Percentiles rank a stretch among this genome's conserved stretches.
Evolutionary conservation across 2,113 vertebrate genomes (phyloP).

Genomic region (Sus scrofa): DNA sequence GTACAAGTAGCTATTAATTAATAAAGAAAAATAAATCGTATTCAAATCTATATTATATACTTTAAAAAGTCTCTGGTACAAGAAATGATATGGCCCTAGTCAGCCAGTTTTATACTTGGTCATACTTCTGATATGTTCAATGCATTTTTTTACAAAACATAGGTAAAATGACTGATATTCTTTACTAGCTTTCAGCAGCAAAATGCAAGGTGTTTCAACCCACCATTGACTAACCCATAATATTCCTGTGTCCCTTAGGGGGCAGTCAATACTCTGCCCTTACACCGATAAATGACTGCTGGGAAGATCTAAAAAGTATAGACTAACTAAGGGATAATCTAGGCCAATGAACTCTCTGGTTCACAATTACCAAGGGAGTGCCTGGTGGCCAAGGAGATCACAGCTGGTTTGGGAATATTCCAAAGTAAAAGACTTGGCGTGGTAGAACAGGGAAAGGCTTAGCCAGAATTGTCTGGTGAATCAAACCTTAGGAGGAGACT

Average conservation of each 20-base stretch:
- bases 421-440: not conserved
- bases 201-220: constrained; percentile 18
- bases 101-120: constrained; percentile 16
- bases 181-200: constrained; percentile 20
- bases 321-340: not conserved
- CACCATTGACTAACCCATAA: not conserved
- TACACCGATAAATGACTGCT: constrained; percentile 34
- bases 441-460: not conserved
- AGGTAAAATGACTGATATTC: constrained; percentile 21
- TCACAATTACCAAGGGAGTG: constrained; percentile 29
- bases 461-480: not conserved
- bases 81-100: not conserved
- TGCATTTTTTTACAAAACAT: not conserved
- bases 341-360: not conserved
- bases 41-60: constrained; percentile 6
- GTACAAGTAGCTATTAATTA: constrained; percentile 25
- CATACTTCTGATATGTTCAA: not conserved
- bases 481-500: not conserved
- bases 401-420: constrained; percentile 27
- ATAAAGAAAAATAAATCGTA: constrained; percentile 4
- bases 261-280: constrained; percentile 13
- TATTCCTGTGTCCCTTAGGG: not conserved
- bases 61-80: not conserved
- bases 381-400: not conserved
- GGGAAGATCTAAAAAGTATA: constrained; percentile 47